Base-by-base conservation (phyloP, 1,140 invertebrate genomes). In the Drosophila murphyi region DNA sequence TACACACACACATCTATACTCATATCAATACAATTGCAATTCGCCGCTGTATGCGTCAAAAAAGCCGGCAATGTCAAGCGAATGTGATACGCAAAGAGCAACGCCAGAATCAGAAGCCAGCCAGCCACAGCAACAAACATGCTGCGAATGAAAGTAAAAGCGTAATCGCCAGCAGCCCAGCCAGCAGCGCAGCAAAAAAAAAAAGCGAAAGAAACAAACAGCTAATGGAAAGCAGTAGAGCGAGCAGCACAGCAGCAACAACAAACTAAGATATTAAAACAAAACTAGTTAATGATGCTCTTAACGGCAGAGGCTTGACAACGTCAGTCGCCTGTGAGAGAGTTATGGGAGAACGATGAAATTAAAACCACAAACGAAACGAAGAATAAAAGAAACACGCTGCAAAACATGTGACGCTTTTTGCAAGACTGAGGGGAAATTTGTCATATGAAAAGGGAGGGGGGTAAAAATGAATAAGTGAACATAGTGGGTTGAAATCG, bases 131-230 rank as follows among this genome's bases (percentile, higher is more conserved):
- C 72, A 74, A 74, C 80, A 77, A 76, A 71, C 67, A 65, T 71
- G 47, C 65, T 71, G 47, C 65, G 37, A 89, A 89, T 64, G 83
- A 89, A 89, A 88, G 85, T 89, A 89, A 88, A 89, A 89, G 85
- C 82, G 69, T 37, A 73, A 74, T 34, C 47, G 59, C 54, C 39
- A 75, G 39, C 32, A 45, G 55, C 6, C 8, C 37, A 39, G 37
- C 6, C 20, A 20, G 20, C 20, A 20, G 20, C 20, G 20, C 20
- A 12, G 12, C 12, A 12, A 12, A 20, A 20, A 20, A 20, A 67
- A 78, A 78, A 64, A 71, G 60, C 35, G 37, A 60, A 69, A 51
- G 55, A 50, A 35, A 32, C 64, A 69, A 76, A 47, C 54, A 61
- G 47, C 20, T 20, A 20, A 20, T 20, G 20, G 20, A 1, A 54